Base-by-base conservation (phyloP, 2,113 vertebrate species). In the Trogon surrucura region DNA sequence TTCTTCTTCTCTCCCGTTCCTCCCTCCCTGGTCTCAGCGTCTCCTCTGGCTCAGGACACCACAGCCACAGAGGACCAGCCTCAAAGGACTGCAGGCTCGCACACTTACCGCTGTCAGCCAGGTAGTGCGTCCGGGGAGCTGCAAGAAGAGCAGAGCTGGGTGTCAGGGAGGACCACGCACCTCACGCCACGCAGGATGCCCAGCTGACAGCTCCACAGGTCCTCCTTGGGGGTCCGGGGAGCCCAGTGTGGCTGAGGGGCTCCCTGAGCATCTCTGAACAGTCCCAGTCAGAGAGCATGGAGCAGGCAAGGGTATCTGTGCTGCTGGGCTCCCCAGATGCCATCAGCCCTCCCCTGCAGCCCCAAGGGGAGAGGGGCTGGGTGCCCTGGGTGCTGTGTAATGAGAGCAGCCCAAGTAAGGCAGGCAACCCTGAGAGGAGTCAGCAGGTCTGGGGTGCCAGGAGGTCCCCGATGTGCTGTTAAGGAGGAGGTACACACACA, bases 81-180 rank as follows among this genome's bases (percentile, higher is more conserved):
- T 1, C 8, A 22, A 53, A 45, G 69, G 41, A 79, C 93, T 20
- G 57, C 17, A 26, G 83, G 91, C 22, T 34, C 54, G 10, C 60
- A 50, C 64, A 98, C 99, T 97, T 98, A 99, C 99, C 99, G 5
- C 98, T 99, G 93, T 99, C 99, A 2, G 98, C 97, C 91, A 98
- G 98, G 97, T 98, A 99, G 84, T 98, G 98, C 5, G 97, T 98
- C 41, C 98, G 98, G 53, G 99, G 99, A 97, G 99, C 99, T 99
- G 98, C 89, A 98, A 96, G 53, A 85, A 83, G 85, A 98, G 92
- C 86, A 97, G 48, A 95, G 80, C 41, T 0, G 0, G 8, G 66
- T 1, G 13, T 97, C 86, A 95, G 77, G 29, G 36, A 36, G 50
- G 30, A 48, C 23, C 1, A 0, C 38, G 58, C 3, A 2, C 30